Evolutionary conservation across 2,888 invertebrate species (phyloP), one percentile per base, ranked within the genome.

Genomic region (Holacanthella duospinosa): DNA sequence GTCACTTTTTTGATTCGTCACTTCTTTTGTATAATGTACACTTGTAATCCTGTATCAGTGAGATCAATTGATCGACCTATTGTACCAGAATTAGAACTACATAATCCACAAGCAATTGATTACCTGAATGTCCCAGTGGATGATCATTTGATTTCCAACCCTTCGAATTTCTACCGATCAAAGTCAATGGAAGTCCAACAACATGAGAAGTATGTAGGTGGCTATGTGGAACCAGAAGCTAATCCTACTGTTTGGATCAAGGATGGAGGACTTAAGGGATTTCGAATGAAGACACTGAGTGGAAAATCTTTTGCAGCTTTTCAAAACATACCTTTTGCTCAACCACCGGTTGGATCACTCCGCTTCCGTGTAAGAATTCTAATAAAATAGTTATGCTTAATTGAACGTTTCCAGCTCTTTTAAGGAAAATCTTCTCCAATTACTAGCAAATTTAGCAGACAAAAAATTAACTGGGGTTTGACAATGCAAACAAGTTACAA

Each of bases 321-420:
- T 75, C 86, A 87, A 62, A 91, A 93, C 2, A 89, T 93, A 68
- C 93, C 93, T 19, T 93, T 89, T 76, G 93, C 93, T 6, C 88
- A 90, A 77, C 88, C 93, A 1, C 93, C 93, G 1, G 78, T 92
- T 54, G 92, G 90, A 12, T 66, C 75, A 59, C 81, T 92, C 64
- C 81, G 93, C 74, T 93, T 93, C 79, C 83, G 88, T 53, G 71
- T 69, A 53, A 65, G 61, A 27, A n/a, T n/a, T n/a, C n/a, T n/a
- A n/a, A n/a, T n/a, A n/a, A n/a, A n/a, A n/a, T n/a, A n/a, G n/a
- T 24, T 12, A 21, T 26, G 19, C 1, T 21, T 24, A 26, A n/a
- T n/a, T 24, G 16, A n/a, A 21, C 9, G 16, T n/a, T 53, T 53
- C 9, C 9, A n/a, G 9, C 21, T n/a, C 19, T 21, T 55, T 26